Percentiles rank a stretch among this genome's conserved stretches.
phyloP scores from a whole-genome alignment of 2,797 vertebrate genomes.

The Rhinatrema bivittatum region DNA sequence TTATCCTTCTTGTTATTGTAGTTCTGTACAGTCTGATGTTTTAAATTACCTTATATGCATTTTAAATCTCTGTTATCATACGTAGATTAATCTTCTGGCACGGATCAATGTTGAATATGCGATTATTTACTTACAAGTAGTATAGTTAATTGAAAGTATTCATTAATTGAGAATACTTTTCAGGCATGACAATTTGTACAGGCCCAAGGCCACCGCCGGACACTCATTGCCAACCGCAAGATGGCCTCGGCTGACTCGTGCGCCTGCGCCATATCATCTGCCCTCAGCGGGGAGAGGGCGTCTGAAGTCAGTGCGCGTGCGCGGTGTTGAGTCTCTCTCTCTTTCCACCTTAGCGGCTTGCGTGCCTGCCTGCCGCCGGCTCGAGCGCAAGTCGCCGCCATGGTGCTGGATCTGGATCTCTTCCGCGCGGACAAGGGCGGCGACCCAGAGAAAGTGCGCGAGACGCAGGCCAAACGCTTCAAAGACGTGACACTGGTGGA shows the following conservation, averaged over 20 bases:
- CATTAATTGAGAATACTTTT: no score
- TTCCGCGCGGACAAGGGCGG: slow-evolving; percentile 92
- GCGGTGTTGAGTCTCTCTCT: neutral
- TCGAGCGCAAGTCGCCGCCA: slow-evolving; percentile 15
- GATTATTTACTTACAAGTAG: no score
- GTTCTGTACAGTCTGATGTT: no score
- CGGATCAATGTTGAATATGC: no score
- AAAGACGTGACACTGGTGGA: slow-evolving; percentile 89
- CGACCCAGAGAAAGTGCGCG: slow-evolving; percentile 74
- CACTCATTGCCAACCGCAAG: neutral
- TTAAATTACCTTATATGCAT: no score
- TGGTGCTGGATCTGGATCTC: slow-evolving; percentile 89
- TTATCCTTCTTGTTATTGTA: no score
- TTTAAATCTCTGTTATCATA: no score
- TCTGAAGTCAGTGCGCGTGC: neutral
- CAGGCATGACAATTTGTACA: no score
- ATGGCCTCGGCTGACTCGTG: no score
- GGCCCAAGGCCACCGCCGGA: fast-evolving
- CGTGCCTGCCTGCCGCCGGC: neutral
- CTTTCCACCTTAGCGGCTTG: no score
- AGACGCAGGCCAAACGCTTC: slow-evolving; percentile 82
- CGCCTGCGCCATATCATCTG: neutral
- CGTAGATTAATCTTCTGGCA: no score
- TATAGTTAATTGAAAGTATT: no score
- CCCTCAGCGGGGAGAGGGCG: slow-evolving; percentile 1